A percentile compares a stretch with the other conserved stretches of the same genome.
Evolutionary conservation across 1,140 invertebrate genomes (phyloP).

Genomic region (Thaumatotibia leucotreta): DNA sequence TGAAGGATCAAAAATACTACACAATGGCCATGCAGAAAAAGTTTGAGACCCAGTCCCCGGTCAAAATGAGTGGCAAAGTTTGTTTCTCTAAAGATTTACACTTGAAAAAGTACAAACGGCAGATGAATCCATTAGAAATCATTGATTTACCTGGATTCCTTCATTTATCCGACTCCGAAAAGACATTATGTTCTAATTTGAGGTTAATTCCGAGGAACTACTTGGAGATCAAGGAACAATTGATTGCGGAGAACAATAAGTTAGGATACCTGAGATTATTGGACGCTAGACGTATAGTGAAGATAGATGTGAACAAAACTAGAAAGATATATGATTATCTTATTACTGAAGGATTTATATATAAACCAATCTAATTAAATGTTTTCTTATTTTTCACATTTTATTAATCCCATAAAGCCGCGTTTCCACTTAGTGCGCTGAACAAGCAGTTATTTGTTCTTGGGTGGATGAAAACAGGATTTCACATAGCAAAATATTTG

Average conservation of each 20-base stretch:
- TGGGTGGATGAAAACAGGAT: too few relatives aligned
- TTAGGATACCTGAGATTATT: constrained; percentile 83
- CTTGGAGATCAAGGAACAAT: constrained; percentile 84
- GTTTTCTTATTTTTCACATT: neutral
- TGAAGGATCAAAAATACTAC: constrained; percentile 74
- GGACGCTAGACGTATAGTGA: constrained; percentile 88
- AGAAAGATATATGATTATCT: constrained; percentile 92
- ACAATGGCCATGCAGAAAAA: constrained; percentile 59
- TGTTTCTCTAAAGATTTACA: constrained; percentile 25
- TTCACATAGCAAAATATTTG: too few relatives aligned
- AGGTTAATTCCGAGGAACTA: constrained; percentile 87
- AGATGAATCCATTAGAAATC: constrained; percentile 83
- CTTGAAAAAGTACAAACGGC: constrained; percentile 37
- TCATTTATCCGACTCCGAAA: constrained; percentile 84
- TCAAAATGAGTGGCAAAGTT: constrained; percentile 27
- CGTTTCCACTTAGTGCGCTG: too few relatives aligned
- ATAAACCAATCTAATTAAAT: constrained; percentile 59
- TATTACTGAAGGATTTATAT: constrained; percentile 83
- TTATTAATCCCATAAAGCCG: constrained; percentile 16
- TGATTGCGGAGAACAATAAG: constrained; percentile 87
- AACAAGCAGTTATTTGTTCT: too few relatives aligned
- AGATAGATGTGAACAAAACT: constrained; percentile 97
- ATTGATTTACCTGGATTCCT: constrained; percentile 87
- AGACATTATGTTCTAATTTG: constrained; percentile 84
- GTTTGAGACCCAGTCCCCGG: constrained; percentile 51